Base-by-base conservation (phyloP, 2,113 vertebrate species). In the Microcebus jonahi region DNA sequence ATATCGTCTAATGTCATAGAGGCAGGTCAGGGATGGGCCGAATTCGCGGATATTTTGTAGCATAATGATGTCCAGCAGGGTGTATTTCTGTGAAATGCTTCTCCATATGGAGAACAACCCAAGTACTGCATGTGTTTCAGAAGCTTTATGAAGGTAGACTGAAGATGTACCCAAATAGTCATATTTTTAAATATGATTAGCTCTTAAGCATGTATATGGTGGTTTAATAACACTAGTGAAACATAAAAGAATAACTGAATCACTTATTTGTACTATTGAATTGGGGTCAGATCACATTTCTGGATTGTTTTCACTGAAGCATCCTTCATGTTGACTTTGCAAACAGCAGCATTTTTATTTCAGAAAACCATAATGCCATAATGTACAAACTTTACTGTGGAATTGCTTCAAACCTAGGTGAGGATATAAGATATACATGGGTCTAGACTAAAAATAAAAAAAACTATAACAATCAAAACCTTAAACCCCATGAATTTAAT, bases 21-120 rank as follows among this genome's bases (percentile, higher is more conserved):
- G 55, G 25, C 45, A 8, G 42, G 42, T 36, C 31, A 20, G 21
- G 79, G 29, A 50, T 6, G 23, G 36, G 39, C 6, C 21, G 14
- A 57, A 7, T 31, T 21, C 15, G 17, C 4, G 15, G 10, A 6
- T 61, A 13, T 50, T 21, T 11, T 31, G 18, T 25, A 23, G 17
- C 39, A 9, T 25, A 53, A 11, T 17, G 63, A 61, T 0, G 9
- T 25, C 67, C 29, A 6, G 3, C 6, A n/a, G 2, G 21, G 11
- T 59, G n/a, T 36, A 6, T 63, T 57, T 45, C 23, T 57, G 50
- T n/a, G 31, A 48, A 11, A 4, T n/a, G 50, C n/a, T 79, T 53
- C 36, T 87, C 12, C 15, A 2, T 27, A 15, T 6, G 21, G 84
- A 76, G 36, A 34, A 13, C 31, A 70, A 59, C 80, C 3, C 50